A percentile compares a stretch with the other conserved stretches of the same genome.
Evolutionary conservation across 1,140 invertebrate species (phyloP).

Genomic region (Varroa destructor): DNA sequence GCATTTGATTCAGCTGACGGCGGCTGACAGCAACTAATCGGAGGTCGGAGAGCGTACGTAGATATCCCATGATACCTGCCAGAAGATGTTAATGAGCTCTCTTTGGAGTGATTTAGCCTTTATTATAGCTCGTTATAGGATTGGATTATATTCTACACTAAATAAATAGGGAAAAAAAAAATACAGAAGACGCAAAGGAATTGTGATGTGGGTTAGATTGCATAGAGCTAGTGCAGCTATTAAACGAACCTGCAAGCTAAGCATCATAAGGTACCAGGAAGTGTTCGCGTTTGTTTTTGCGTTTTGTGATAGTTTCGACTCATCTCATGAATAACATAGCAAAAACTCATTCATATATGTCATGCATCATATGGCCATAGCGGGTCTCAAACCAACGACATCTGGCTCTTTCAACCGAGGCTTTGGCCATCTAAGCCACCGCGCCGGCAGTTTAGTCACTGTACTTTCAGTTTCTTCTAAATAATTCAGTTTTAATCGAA

Average conservation of each 20-base stretch:
- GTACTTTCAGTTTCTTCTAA: too few species aligned
- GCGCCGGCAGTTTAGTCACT: too few species aligned
- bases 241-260: neutral
- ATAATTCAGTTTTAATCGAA: too few species aligned
- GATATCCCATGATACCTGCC: neutral
- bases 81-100: neutral
- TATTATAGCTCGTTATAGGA: neutral
- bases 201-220: neutral
- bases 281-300: too few species aligned
- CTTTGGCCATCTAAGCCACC: too few species aligned
- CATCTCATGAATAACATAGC: too few species aligned
- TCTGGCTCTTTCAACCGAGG: constrained; percentile 1
- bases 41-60: neutral
- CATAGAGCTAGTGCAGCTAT: constrained; percentile 15
- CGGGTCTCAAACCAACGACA: neutral
- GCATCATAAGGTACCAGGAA: too few species aligned
- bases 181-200: neutral
- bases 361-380: too few species aligned
- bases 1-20: neutral
- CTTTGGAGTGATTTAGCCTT: neutral
- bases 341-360: too few species aligned
- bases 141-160: neutral
- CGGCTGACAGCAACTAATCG: neutral
- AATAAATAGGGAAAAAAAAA: neutral
- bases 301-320: too few species aligned